These are phyloP conservation scores for Nasonovia ribisnigri DNA, from an alignment of 2,888 invertebrate species.

Conservation along the genomic window DNA sequence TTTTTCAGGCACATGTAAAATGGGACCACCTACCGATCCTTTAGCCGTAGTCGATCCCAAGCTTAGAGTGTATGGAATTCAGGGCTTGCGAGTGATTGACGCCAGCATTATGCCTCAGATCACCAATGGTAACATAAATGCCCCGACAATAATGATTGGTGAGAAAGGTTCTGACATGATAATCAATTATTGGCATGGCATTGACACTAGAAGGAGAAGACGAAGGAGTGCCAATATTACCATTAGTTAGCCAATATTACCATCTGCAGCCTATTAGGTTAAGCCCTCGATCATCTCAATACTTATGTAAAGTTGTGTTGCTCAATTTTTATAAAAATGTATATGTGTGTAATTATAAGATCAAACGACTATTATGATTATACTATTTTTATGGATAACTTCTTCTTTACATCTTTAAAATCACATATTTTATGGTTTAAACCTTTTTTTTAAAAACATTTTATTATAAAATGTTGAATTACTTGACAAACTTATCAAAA, in stretches of 20 bases:
- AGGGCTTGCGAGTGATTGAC: constrained; percentile 85
- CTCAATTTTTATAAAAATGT: constrained; percentile 35
- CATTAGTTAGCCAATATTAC: constrained; percentile 6
- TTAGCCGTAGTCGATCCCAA: constrained; percentile 86
- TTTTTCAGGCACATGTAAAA: constrained; percentile 79
- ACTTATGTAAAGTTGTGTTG: constrained; percentile 21
- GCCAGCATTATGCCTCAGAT: constrained; percentile 91
- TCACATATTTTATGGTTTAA: neutral
- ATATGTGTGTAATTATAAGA: neutral
- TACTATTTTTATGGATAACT: constrained; percentile 5
- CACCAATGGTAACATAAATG: constrained; percentile 89
- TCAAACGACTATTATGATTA: constrained; percentile 38
- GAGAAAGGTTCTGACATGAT: constrained; percentile 89
- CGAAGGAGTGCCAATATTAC: constrained; percentile 65
- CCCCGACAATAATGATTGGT: constrained; percentile 88
- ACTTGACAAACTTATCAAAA: constrained; percentile 28
- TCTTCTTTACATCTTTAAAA: neutral
- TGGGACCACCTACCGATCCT: constrained; percentile 83
- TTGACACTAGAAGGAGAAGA: constrained; percentile 67
- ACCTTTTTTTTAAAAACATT: neutral
- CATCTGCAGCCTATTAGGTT: neutral
- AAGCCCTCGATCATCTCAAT: constrained; percentile 2
- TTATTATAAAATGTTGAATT: neutral
- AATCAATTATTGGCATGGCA: constrained; percentile 77
- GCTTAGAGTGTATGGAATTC: constrained; percentile 82